Evolutionary conservation across 2,888 invertebrate genomes (phyloP), one percentile per base, ranked within the genome.

Genomic region (Limnephilus marmoratus): DNA sequence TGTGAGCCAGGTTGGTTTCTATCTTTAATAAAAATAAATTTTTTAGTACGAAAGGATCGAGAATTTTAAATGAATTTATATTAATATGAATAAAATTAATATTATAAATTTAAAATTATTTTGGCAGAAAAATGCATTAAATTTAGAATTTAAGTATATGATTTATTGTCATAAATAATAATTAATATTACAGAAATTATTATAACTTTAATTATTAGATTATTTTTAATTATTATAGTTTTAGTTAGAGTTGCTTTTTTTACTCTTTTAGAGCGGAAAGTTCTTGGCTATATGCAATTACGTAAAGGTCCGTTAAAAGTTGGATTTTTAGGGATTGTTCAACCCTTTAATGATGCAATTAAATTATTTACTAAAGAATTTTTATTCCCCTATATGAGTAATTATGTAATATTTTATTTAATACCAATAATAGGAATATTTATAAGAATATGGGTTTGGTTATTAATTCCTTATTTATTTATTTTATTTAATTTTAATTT

Each of bases 1-100:
- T 96, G 97, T 97, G 94, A 98, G 97, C 97, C 97, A 98, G 97
- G 97, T 98, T 97, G 97, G 97, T 97, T 98, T 98, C 97, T 98
- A 98, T 98, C 97, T 97, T 96, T 95, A 95, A 93, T 95, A 94
- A 93, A 94, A 94, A 94, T 95, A 96, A 96, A 96, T 96, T 96
- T 96, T 96, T 97, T 97, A 97, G 97, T 98, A 98, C 97, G 97
- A 98, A 97, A 98, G 97, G 97, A 98, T 96, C 95, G 91, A 90
- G 92, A 92, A 91, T 92, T 93, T 93, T 93, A 93, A 93, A 93
- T 93, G 49, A 53, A 88, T 90, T 92, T 85, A 80, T 81, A n/a
- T n/a, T 5, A 81, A 34, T 90, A 34, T 45, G 82, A 92, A 82
- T 82, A 37, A 88, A 91, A 91, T 88, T 92, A 89, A 45, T 45